Conservation (phyloP, 2,888 invertebrate genomes). For the Stictocephala bisonia region DNA sequence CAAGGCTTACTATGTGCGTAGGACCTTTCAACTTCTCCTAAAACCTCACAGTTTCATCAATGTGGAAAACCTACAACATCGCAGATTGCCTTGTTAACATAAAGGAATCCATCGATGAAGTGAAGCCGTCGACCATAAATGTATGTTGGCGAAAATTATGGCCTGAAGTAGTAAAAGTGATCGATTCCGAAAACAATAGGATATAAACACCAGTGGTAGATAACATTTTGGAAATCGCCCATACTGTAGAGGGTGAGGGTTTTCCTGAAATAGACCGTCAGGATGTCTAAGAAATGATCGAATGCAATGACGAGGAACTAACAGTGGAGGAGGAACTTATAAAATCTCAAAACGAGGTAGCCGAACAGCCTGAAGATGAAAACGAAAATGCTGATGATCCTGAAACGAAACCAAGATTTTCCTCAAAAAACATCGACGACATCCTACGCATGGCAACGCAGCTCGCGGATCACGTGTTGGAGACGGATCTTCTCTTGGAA, state of each 20-base stretch:
- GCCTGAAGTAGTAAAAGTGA: neutral
- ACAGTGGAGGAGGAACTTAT: neutral
- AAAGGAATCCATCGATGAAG: too few species aligned
- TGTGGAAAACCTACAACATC: too few species aligned
- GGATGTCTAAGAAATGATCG: neutral
- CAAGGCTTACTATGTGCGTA: too few species aligned
- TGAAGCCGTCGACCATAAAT: too few species aligned
- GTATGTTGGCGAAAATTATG: neutral
- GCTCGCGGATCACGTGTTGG: neutral
- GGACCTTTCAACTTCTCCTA: too few species aligned
- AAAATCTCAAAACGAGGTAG: neutral
- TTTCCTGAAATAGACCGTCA: neutral
- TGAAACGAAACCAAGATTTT: too few species aligned
- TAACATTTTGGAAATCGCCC: neutral
- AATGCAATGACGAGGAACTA: neutral
- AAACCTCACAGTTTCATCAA: too few species aligned
- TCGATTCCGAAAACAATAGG: neutral
- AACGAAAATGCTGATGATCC: too few species aligned
- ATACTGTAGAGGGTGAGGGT: neutral
- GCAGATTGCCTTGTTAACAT: too few species aligned
- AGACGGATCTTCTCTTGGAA: too few species aligned
- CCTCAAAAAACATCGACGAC: neutral
- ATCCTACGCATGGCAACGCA: neutral
- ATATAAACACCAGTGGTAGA: neutral
- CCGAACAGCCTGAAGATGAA: neutral